Evolutionary conservation across 2,113 vertebrate genomes (phyloP).

Genomic region (Gadus macrocephalus): DNA sequence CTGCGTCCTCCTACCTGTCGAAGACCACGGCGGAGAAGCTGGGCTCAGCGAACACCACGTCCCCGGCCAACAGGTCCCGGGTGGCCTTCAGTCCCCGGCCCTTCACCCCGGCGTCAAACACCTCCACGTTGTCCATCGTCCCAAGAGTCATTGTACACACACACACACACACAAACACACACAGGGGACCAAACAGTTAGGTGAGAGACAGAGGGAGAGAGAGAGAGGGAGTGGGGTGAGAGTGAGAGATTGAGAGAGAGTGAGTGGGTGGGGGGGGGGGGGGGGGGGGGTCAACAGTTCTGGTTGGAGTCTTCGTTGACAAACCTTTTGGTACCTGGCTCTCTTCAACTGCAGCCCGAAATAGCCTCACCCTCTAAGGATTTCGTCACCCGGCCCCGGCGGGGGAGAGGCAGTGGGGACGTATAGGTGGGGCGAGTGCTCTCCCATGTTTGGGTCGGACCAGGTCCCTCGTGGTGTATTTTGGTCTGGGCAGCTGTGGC

Average conservation of each 20-base stretch:
- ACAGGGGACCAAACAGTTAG: not conserved
- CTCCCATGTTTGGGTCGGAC: constrained; percentile 62
- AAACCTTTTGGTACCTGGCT: constrained; percentile 20
- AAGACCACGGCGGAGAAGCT: constrained; percentile 91
- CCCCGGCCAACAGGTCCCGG: constrained; percentile 79
- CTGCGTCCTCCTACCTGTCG: constrained; percentile 77
- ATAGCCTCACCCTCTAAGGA: constrained; percentile 50
- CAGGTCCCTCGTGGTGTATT: constrained; percentile 72
- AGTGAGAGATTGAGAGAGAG: constrained; percentile 22
- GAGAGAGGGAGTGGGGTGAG: constrained; percentile 20
- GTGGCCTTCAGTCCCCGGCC: constrained; percentile 86
- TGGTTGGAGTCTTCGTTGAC: constrained; percentile 8
- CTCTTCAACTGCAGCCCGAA: constrained; percentile 48
- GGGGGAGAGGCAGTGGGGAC: not conserved
- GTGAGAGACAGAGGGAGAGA: constrained; percentile 20
- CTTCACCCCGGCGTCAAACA: constrained; percentile 82
- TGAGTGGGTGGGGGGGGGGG: not conserved
- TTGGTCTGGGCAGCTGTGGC: constrained; percentile 85
- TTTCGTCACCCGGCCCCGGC: constrained; percentile 32
- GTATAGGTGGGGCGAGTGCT: constrained; percentile 15
- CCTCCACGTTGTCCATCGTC: constrained; percentile 82
- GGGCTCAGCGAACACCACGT: constrained; percentile 87
- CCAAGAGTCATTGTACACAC: constrained; percentile 69
- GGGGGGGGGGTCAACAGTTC: constrained; percentile 13
- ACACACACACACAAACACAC: constrained; percentile 1